Conservation (phyloP, 2,888 invertebrate species). For the Polyommatus icarus region DNA sequence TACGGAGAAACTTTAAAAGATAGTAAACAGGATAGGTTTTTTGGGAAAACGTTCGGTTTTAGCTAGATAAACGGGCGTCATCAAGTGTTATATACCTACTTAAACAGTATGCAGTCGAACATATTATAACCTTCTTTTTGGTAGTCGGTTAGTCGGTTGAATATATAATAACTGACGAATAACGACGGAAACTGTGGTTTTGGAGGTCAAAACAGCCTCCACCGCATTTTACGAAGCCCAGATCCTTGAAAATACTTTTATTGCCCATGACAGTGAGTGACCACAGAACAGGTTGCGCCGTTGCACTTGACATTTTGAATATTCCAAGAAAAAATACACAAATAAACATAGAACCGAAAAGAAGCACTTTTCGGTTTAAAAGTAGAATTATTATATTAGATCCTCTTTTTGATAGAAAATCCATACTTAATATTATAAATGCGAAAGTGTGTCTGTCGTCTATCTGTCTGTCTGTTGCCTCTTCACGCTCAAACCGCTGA, state of each 20-base stretch:
- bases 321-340: not conserved
- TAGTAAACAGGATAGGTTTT: too few species aligned
- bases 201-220: not conserved
- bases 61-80: too few species aligned
- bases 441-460: too few species aligned
- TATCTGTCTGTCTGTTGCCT: too few species aligned
- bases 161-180: not conserved
- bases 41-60: too few species aligned
- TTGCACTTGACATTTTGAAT: not conserved
- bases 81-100: too few species aligned
- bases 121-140: not conserved
- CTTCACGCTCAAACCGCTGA: too few species aligned
- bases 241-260: slow-evolving; percentile 1
- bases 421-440: too few species aligned
- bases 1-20: too few species aligned
- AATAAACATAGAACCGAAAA: not conserved
- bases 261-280: slow-evolving; percentile 5
- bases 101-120: not conserved
- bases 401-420: too few species aligned
- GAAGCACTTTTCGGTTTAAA: too few species aligned
- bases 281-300: not conserved
- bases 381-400: not conserved
- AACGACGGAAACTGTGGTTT: slow-evolving; percentile 6
- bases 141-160: not conserved
- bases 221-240: not conserved